Base-by-base conservation (phyloP, 2,888 invertebrate species). In the Brachypalpus laphriformis region DNA sequence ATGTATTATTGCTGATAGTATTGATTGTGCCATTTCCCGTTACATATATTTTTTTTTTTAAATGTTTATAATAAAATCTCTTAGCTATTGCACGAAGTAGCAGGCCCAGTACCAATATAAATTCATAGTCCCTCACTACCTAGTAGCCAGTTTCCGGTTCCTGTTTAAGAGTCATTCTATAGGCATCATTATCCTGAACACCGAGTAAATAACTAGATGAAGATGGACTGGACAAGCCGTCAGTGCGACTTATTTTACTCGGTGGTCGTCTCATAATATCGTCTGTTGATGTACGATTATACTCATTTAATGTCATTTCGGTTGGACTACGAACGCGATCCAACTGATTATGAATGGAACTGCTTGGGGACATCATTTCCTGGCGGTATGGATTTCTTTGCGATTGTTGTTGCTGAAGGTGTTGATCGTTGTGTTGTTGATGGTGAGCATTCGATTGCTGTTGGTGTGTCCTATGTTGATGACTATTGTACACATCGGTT, bases 71-170 rank as follows among this genome's bases (percentile, higher is more conserved):
- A 34, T 42, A n/a, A 78, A 83, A 74, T 74, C 47, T 78, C 61
- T 72, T 57, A 70, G 54, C 68, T 85, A 85, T 85, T 85, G 85
- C 85, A 85, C 85, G 25, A 80, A 80, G 70, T 66, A 85, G 80
- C 80, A 75, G 76, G 71, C 80, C 75, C 85, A 76, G 59, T 81
- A 85, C 81, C 80, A 81, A 78, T 37, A 25, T 37, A 75, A 80
- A 70, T 75, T 74, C 37, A 31, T 28, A 56, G 2, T 54, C 42
- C 59, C 11, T 20, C 40, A 59, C n/a, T 28, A 22, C 25, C 87
- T 87, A 92, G 88, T 91, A 92, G 72, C 92, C 91, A 78, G 90
- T 90, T 89, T 92, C 92, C 40, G 92, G 92, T 87, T 92, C 92
- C 87, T 92, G 91, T 88, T 92, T 92, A 40, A 92, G 87, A 61